phyloP scores from a whole-genome alignment of 1,140 invertebrate species.

The Diorhabda sublineata region DNA sequence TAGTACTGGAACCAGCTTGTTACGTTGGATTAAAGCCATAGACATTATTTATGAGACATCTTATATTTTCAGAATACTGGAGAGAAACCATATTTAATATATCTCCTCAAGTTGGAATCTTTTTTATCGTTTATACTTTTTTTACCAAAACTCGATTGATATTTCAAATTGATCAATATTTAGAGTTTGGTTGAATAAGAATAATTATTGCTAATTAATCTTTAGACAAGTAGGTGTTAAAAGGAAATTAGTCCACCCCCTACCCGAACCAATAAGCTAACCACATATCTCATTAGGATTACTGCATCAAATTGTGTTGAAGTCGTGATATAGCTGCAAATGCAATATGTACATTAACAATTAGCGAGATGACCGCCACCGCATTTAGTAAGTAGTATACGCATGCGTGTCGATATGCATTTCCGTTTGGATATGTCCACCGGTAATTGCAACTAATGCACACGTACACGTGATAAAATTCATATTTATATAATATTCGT shows the following conservation, averaged over 20 bases:
- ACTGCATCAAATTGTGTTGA: slow-evolving; percentile 24
- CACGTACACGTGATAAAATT: slow-evolving; percentile 19
- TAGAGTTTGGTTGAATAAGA: too few species aligned
- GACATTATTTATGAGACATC: too few species aligned
- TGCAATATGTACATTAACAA: slow-evolving; percentile 37
- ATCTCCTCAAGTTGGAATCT: too few species aligned
- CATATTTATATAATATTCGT: not conserved
- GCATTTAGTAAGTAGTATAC: slow-evolving; percentile 19
- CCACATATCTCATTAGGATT: slow-evolving; percentile 22
- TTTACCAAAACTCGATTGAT: too few species aligned
- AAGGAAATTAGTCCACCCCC: not conserved
- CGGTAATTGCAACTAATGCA: slow-evolving; percentile 45
- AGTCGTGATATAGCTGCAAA: slow-evolving; percentile 32
- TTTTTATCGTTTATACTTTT: too few species aligned
- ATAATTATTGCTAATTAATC: not conserved
- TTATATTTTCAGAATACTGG: too few species aligned
- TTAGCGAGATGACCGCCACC: slow-evolving; percentile 22
- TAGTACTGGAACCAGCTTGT: too few species aligned
- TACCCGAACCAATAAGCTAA: slow-evolving; percentile 8
- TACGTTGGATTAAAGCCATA: too few species aligned
- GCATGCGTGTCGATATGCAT: slow-evolving; percentile 34
- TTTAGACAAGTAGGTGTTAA: not conserved
- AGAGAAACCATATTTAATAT: too few species aligned
- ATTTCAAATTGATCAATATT: too few species aligned
- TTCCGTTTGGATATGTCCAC: slow-evolving; percentile 43